Evolutionary conservation across 2,797 vertebrate species (phyloP).

Genomic region (Peromyscus aztecus): DNA sequence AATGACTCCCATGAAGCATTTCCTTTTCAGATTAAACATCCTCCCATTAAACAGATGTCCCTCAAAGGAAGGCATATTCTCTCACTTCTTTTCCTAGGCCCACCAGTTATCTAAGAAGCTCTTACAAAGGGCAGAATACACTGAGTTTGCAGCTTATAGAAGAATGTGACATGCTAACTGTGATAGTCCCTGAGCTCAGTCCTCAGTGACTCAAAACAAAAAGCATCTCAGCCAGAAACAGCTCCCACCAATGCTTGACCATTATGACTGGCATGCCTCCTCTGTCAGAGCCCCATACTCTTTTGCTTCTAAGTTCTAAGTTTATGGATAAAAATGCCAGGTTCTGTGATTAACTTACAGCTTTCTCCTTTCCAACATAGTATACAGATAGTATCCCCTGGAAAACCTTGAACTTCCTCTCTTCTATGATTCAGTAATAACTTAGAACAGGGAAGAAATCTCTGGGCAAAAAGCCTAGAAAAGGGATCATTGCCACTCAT

Average conservation of each 20-base stretch:
- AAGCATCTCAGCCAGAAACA: neutral
- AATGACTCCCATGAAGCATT: neutral
- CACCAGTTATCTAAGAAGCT: neutral
- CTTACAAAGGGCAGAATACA: neutral
- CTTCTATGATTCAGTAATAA: constrained; percentile 1
- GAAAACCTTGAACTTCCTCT: neutral
- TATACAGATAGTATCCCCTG: neutral
- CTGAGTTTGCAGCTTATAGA: neutral
- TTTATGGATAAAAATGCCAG: neutral
- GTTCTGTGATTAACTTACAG: neutral
- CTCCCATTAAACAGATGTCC: neutral
- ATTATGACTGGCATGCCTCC: neutral
- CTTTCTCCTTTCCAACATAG: neutral
- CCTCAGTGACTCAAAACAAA: neutral
- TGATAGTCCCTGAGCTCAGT: neutral
- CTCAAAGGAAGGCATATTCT: neutral
- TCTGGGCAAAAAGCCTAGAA: neutral
- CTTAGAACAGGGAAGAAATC: neutral
- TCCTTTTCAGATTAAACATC: neutral
- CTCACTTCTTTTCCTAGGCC: neutral
- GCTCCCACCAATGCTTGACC: neutral
- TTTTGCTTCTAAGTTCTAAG: neutral
- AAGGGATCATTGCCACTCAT: neutral
- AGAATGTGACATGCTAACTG: neutral
- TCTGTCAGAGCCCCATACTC: neutral